phyloP scores from a whole-genome alignment of 1,140 invertebrate genomes.

The Coelopa frigida region DNA sequence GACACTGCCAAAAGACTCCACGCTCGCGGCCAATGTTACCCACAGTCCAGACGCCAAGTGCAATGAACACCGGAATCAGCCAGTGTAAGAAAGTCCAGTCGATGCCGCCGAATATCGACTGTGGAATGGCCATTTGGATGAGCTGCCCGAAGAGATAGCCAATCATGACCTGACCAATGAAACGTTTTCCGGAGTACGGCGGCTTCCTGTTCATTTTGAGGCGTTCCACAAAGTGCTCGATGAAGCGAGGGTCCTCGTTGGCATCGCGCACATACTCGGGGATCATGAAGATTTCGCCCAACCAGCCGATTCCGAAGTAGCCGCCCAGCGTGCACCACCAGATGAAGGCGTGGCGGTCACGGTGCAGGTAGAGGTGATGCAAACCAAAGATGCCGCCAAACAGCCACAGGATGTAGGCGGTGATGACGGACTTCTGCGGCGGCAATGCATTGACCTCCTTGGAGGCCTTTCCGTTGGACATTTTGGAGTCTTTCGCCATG shows the following conservation, averaged over 20 bases:
- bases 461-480: background rate
- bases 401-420: constrained; percentile 78
- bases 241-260: constrained; percentile 68
- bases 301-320: constrained; percentile 77
- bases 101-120: constrained; percentile 60
- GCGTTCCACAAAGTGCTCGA: constrained; percentile 57
- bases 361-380: constrained; percentile 83
- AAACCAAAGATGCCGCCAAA: constrained; percentile 79
- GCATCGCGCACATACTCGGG: constrained; percentile 80
- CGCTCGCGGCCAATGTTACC: constrained; percentile 81
- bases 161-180: constrained; percentile 68
- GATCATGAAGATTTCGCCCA: constrained; percentile 77
- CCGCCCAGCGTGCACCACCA: constrained; percentile 83
- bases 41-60: constrained; percentile 78
- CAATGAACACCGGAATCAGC: constrained; percentile 63
- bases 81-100: constrained; percentile 63
- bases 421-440: constrained; percentile 57
- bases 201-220: constrained; percentile 64
- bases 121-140: constrained; percentile 66
- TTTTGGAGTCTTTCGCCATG: constrained; percentile 4
- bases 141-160: constrained; percentile 75
- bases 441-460: constrained; percentile 22
- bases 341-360: constrained; percentile 85
- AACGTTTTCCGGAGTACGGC: constrained; percentile 67
- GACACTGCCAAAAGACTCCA: constrained; percentile 59